These are phyloP conservation scores for Oophaga sylvatica DNA, from an alignment of 2,797 vertebrate genomes.

Conservation along the genomic window DNA sequence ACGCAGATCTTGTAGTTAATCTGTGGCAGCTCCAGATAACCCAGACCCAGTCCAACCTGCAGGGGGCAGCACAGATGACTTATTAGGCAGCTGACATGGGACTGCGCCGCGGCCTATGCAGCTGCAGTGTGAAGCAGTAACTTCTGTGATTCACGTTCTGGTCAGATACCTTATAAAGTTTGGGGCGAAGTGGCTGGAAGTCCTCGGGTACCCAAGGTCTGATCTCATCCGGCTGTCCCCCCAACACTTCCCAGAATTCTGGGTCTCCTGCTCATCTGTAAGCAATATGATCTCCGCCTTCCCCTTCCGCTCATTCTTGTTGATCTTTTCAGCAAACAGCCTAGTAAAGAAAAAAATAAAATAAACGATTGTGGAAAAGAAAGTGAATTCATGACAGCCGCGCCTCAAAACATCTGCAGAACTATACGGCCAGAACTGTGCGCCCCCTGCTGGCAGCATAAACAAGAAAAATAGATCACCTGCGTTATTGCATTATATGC, in stretches of 20 bases:
- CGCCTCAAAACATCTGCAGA: not conserved
- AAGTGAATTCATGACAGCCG: not conserved
- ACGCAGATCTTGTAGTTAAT: slow-evolving; percentile 98
- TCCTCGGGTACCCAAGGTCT: slow-evolving; percentile 87
- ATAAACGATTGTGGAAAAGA: accelerated
- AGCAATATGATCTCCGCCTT: slow-evolving; percentile 88
- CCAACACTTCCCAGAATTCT: slow-evolving; percentile 87
- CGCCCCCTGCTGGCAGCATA: not conserved
- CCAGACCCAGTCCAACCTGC: slow-evolving; percentile 92
- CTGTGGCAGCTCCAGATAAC: slow-evolving; percentile 96
- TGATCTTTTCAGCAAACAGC: slow-evolving; percentile 96
- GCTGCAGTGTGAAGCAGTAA: not conserved
- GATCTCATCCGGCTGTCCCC: slow-evolving; percentile 91
- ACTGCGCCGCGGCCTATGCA: not conserved
- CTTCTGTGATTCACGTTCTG: not conserved
- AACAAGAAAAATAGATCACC: too few relatives aligned
- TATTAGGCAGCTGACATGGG: not conserved
- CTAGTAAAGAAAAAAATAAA: slow-evolving; percentile 68
- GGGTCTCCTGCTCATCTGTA: slow-evolving; percentile 87
- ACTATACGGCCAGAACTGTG: not conserved
- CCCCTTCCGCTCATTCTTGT: slow-evolving; percentile 95
- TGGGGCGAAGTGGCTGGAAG: slow-evolving; percentile 87
- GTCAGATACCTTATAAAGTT: slow-evolving; percentile 90
- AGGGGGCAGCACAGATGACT: not conserved
- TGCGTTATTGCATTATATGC: not conserved